Evolutionary conservation across 2,113 vertebrate species (phyloP).

Genomic region (Crotalus helleri): DNA sequence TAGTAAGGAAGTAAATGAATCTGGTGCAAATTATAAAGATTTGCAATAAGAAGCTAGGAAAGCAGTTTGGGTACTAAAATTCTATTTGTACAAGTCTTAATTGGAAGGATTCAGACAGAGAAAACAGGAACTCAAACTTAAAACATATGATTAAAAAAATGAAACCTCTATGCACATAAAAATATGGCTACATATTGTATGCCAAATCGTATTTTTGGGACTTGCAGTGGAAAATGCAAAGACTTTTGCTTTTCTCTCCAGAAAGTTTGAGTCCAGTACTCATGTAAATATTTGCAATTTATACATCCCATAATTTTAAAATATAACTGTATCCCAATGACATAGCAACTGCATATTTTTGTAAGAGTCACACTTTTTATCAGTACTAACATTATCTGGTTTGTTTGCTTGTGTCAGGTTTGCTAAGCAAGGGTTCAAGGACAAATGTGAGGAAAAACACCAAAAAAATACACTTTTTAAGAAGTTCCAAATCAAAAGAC

Average conservation of each 20-base stretch:
- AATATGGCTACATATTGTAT: background rate
- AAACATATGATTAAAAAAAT: background rate
- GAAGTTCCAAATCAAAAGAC: conserved; percentile 26
- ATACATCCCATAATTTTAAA: background rate
- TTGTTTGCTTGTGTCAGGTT: background rate
- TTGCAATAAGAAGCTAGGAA: background rate
- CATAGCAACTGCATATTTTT: conserved; percentile 30
- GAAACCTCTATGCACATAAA: background rate
- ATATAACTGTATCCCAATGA: background rate
- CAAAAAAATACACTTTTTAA: background rate
- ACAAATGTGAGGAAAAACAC: conserved; percentile 1
- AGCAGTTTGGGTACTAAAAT: background rate
- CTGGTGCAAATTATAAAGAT: background rate
- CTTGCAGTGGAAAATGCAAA: background rate
- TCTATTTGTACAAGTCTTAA: background rate
- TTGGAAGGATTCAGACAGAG: background rate
- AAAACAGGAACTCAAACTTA: background rate
- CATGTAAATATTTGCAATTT: conserved; percentile 10
- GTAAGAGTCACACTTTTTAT: conserved; percentile 7
- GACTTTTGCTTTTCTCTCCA: conserved; percentile 12
- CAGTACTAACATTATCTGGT: background rate
- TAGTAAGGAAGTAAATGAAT: background rate
- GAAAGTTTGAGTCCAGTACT: background rate
- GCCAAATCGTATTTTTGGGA: background rate
- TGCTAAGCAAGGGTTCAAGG: conserved; percentile 17